Conservation (phyloP, 1,140 invertebrate species). For the Drosophila persimilis region DNA sequence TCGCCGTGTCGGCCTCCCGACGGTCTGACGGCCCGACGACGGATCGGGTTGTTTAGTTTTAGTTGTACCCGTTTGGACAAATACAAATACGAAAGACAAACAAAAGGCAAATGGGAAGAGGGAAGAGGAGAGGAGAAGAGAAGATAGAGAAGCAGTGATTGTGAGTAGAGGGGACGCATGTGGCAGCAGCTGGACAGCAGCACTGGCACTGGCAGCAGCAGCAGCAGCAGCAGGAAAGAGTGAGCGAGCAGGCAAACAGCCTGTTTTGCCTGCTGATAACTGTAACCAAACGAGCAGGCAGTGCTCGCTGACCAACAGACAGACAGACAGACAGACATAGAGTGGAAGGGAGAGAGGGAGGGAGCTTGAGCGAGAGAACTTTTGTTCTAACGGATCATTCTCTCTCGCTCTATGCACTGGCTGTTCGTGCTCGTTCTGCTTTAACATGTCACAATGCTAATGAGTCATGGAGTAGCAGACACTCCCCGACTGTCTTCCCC, state of each 20-base stretch:
- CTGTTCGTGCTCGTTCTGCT: conserved; percentile 18
- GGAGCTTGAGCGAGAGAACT: conserved; percentile 9
- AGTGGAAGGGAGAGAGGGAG: too few species aligned
- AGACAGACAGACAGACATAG: too few species aligned
- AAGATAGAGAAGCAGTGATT: background rate
- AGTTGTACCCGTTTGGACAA: conserved; percentile 67
- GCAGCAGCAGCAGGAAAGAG: conserved; percentile 27
- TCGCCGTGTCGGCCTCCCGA: conserved; percentile 36
- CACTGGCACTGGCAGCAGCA: background rate
- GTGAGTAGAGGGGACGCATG: conserved; percentile 30
- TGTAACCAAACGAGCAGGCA: conserved; percentile 53
- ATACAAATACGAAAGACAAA: conserved; percentile 57
- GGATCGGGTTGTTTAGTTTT: conserved; percentile 65
- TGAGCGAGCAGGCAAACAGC: conserved; percentile 22
- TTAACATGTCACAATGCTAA: conserved; percentile 69
- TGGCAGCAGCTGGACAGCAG: conserved; percentile 54
- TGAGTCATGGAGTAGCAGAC: conserved; percentile 61
- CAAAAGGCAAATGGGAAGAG: conserved; percentile 32
- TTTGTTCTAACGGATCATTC: conserved; percentile 35
- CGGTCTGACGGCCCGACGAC: conserved; percentile 9
- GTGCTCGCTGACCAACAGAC: conserved; percentile 14
- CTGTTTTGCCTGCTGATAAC: conserved; percentile 62
- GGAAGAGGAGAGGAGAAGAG: background rate
- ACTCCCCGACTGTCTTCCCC: background rate
- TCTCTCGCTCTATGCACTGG: conserved; percentile 4